Conservation (phyloP, 53 echinoderm and acorn worm species). For the Actinopyga echinites region DNA sequence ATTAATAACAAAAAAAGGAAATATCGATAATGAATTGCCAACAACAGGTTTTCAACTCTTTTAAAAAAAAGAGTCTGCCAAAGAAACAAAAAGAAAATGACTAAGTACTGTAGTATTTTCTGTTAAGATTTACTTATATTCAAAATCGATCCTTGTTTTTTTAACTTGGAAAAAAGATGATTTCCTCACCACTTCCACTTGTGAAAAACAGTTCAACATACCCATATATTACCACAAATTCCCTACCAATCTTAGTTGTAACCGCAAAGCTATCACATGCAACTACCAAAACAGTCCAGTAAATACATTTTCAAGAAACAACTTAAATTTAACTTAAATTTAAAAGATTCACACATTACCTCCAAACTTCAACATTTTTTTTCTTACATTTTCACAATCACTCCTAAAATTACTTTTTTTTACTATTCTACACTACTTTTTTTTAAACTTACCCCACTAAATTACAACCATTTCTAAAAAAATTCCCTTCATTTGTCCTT, state of each 20-base stretch:
- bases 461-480: too few relatives aligned
- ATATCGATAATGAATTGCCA: not conserved
- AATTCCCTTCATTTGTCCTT: too few relatives aligned
- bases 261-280: too few relatives aligned
- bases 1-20: not conserved
- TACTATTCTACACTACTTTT: not conserved
- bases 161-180: too few relatives aligned
- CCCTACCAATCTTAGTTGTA: too few relatives aligned
- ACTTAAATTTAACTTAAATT: constrained; percentile 15
- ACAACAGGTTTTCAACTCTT: not conserved
- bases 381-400: not conserved
- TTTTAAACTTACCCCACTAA: too few relatives aligned
- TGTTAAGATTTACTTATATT: not conserved
- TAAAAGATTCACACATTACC: not conserved
- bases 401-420: not conserved
- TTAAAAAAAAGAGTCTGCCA: not conserved
- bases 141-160: not conserved
- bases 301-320: not conserved
- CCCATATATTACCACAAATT: too few relatives aligned
- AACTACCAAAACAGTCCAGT: not conserved
- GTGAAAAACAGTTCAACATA: too few relatives aligned
- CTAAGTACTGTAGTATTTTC: constrained; percentile 26
- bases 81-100: not conserved
- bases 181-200: too few relatives aligned
- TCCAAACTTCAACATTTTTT: not conserved